These are phyloP conservation scores for Dryobates pubescens DNA, from an alignment of 2,797 vertebrate species.

Conservation along the genomic window DNA sequence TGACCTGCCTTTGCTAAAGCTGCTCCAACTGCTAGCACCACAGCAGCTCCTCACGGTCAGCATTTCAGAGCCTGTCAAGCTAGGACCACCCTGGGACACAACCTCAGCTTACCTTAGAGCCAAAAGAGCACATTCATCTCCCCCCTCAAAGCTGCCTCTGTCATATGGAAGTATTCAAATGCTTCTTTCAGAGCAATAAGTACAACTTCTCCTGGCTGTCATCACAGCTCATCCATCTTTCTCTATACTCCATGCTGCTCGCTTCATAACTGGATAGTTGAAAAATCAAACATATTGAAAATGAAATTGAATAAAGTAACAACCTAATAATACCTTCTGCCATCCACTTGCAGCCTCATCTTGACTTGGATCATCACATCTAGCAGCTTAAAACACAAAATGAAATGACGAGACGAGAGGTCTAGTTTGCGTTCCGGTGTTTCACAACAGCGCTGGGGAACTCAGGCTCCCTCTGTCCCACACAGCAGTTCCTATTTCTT, in stretches of 20 bases:
- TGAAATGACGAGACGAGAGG: neutral
- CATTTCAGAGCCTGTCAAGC: neutral
- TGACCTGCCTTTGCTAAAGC: neutral
- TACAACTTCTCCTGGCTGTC: neutral
- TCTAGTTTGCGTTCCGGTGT: neutral
- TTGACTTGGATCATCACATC: neutral
- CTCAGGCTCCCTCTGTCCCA: neutral
- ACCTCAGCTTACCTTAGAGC: neutral
- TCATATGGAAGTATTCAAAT: neutral
- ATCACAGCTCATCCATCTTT: neutral
- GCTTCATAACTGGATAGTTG: neutral
- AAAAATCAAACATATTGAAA: neutral
- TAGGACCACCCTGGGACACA: neutral
- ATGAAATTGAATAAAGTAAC: neutral
- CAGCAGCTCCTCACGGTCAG: neutral
- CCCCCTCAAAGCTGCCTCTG: neutral
- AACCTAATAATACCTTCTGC: neutral
- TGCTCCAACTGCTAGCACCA: neutral
- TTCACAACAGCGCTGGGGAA: neutral
- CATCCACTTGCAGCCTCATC: neutral
- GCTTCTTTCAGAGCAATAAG: neutral
- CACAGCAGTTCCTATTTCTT: neutral
- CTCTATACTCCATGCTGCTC: neutral
- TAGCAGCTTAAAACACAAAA: neutral
- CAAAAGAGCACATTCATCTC: neutral